Percentiles rank a stretch among this genome's conserved stretches.
These are phyloP conservation scores for Anarsia innoxiella DNA, from an alignment of 2,888 invertebrate species.

Conservation along the genomic window DNA sequence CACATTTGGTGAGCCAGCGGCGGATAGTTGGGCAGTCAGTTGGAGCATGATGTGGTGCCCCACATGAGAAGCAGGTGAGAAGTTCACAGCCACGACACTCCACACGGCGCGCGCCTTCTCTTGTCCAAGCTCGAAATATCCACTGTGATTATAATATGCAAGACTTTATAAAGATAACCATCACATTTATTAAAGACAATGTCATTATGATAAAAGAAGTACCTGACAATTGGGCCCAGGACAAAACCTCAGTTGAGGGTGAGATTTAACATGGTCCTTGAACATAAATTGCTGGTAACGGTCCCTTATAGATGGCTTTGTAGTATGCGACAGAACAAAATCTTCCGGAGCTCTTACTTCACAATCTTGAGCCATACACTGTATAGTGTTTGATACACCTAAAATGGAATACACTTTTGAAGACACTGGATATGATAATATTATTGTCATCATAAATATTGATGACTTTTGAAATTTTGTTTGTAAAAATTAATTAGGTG, in stretches of 20 bases:
- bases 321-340: constrained; percentile 90
- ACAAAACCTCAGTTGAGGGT: constrained; percentile 93
- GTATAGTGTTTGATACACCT: constrained; percentile 88
- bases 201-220: constrained; percentile 9
- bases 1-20: constrained; percentile 99
- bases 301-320: constrained; percentile 87
- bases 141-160: too few relatives aligned
- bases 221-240: constrained; percentile 96
- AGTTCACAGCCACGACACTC: constrained; percentile 92
- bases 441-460: too few relatives aligned
- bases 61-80: constrained; percentile 96
- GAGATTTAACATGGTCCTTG: constrained; percentile 95
- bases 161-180: background rate
- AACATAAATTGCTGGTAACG: constrained; percentile 97
- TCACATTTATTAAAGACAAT: background rate
- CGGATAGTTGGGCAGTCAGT: constrained; percentile 97
- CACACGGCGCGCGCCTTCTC: constrained; percentile 83
- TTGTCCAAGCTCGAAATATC: constrained; percentile 89
- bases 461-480: too few relatives aligned
- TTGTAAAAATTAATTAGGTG: too few relatives aligned
- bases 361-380: constrained; percentile 98
- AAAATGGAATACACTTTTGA: too few relatives aligned
- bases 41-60: constrained; percentile 98
- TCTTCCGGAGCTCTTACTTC: constrained; percentile 97
- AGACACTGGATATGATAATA: too few relatives aligned